Base-by-base conservation (phyloP, 2,888 invertebrate genomes). In the Caenorhabditis wallacei region DNA sequence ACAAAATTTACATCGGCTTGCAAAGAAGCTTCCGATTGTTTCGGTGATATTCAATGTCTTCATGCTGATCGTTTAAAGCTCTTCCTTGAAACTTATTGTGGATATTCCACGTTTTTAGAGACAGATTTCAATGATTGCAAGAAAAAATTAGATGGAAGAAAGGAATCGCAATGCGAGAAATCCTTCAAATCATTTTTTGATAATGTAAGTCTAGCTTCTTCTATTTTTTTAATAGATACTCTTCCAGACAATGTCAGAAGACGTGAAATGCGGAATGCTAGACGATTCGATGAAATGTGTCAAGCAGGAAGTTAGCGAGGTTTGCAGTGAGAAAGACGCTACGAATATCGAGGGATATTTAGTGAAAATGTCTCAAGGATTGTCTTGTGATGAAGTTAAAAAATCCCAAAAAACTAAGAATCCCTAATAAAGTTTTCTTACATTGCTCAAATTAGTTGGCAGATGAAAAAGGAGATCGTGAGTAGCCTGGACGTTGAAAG, bases 401-500 rank as follows among this genome's bases (percentile, higher is more conserved):
- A n/a, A n/a, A n/a, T n/a, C n/a, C n/a, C n/a, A n/a, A n/a, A n/a
- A n/a, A n/a, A n/a, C n/a, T n/a, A n/a, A n/a, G n/a, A n/a, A n/a
- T n/a, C n/a, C n/a, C n/a, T n/a, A n/a, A 40, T 10, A 40, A 40
- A 13, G 4, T 8, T 40, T 4, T 48, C 75, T 75, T 24, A 83
- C 83, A 64, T 74, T 69, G 54, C 64, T 83, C 53, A 83, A 51
- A 53, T 84, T 79, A 2, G 61, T 71, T 0, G 80, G 30, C 88
- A 95, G 94, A 92, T 96, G 95, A 93, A 96, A 97, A 61, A 99
- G 94, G 91, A 99, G 94, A 93, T 99, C 99, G 93, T 99, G 99
- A 93, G 96, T 95, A 24, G 99, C 98, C 94, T 99, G 99, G 79
- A 98, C 94, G 93, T 98, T 98, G 93, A 99, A 99, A 93, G 98